These are phyloP conservation scores for Galerucella calmariensis DNA, from an alignment of 2,888 invertebrate genomes.

Conservation along the genomic window DNA sequence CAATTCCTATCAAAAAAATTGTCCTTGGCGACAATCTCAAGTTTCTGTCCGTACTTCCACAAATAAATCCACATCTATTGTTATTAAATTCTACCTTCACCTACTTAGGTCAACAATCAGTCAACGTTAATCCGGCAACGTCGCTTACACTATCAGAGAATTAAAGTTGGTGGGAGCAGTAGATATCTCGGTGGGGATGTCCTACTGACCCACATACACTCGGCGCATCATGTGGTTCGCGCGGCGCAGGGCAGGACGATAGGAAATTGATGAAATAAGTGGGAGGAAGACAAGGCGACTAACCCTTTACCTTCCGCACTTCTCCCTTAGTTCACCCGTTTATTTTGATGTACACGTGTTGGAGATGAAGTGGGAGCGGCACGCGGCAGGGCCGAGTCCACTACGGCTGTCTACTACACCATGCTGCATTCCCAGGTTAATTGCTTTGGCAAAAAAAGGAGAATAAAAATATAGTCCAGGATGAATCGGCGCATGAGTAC, in stretches of 20 bases:
- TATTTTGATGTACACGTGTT: conserved; percentile 28
- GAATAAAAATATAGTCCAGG: not conserved
- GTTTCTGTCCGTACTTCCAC: not conserved
- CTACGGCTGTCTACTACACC: not conserved
- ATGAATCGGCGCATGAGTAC: too few relatives aligned
- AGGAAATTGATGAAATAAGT: conserved; percentile 37
- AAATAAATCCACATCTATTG: conserved; percentile 6
- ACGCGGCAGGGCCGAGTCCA: not conserved
- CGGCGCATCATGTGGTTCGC: conserved; percentile 69
- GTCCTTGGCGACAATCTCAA: conserved; percentile 1
- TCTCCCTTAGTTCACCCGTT: conserved; percentile 38
- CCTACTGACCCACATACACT: conserved; percentile 87
- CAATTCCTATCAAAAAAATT: not conserved
- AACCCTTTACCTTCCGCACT: conserved; percentile 47
- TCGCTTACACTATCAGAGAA: conserved; percentile 15
- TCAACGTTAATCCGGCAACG: conserved; percentile 7
- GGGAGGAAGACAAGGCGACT: conserved; percentile 30
- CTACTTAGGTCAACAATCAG: conserved; percentile 3
- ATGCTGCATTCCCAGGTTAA: not conserved
- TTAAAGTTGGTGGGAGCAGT: conserved; percentile 45
- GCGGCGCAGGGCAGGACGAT: conserved; percentile 42
- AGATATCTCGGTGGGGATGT: conserved; percentile 69
- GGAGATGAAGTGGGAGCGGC: conserved; percentile 16
- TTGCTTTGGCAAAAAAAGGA: not conserved
- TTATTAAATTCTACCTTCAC: conserved; percentile 7